Conservation (phyloP, 2,888 invertebrate genomes). For the Caenorhabditis becei region DNA sequence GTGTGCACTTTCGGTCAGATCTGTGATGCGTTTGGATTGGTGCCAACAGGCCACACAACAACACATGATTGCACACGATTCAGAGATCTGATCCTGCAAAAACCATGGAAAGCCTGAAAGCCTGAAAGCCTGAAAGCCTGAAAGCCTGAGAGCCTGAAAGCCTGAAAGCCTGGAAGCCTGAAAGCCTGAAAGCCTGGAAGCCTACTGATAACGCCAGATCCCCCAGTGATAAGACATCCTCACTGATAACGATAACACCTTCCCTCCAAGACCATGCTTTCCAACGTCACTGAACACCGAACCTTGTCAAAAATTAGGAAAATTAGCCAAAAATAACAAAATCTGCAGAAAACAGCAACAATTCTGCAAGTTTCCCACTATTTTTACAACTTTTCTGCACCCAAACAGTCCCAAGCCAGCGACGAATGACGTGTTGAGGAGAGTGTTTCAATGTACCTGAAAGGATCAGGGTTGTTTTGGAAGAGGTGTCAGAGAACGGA, state of each 20-base stretch:
- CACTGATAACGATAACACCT: too few relatives aligned
- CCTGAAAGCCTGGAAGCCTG: too few relatives aligned
- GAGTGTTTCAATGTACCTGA: not conserved
- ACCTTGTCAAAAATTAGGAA: not conserved
- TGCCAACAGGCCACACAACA: conserved; percentile 33
- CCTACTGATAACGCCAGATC: too few relatives aligned
- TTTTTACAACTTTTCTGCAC: not conserved
- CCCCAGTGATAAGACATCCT: too few relatives aligned
- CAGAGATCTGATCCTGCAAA: too few relatives aligned
- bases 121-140: too few relatives aligned
- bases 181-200: too few relatives aligned
- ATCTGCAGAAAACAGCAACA: not conserved
- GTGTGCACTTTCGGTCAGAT: conserved; percentile 46
- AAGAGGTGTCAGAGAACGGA: not conserved
- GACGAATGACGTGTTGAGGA: not conserved
- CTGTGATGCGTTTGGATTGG: conserved; percentile 47
- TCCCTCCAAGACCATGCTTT: not conserved
- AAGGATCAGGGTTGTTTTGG: not conserved
- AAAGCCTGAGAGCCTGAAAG: too few relatives aligned
- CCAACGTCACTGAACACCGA: not conserved
- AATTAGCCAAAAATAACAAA: not conserved
- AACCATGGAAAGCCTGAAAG: too few relatives aligned
- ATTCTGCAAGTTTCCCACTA: too few relatives aligned
- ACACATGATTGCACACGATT: too few relatives aligned
- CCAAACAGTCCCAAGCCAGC: not conserved